Conservation (phyloP, 1,140 invertebrate species). For the Drosophila pseudoobscura region DNA sequence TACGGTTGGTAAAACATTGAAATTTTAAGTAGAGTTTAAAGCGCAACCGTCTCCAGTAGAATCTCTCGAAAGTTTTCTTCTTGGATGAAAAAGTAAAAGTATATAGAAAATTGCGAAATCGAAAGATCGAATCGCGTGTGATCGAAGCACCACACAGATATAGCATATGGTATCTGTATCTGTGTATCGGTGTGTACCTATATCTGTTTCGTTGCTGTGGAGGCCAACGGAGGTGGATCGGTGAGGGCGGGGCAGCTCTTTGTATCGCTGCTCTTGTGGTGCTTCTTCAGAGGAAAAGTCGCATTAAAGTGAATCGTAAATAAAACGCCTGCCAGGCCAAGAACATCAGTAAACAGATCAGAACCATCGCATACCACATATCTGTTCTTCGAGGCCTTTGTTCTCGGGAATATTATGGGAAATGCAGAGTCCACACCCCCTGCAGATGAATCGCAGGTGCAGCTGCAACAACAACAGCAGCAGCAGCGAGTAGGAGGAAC, state of each 20-base stretch:
- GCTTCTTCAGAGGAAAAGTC: slow-evolving; percentile 51
- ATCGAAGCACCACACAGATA: slow-evolving; percentile 30
- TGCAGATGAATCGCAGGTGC: slow-evolving; percentile 44
- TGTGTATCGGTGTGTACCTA: slow-evolving; percentile 16
- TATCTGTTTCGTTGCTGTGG: slow-evolving; percentile 27
- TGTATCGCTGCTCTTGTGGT: slow-evolving; percentile 17
- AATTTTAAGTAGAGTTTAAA: neutral
- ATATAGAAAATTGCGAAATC: slow-evolving; percentile 76
- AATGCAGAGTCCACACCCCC: slow-evolving; percentile 62
- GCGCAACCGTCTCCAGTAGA: neutral
- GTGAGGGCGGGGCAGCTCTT: slow-evolving; percentile 7
- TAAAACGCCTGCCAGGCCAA: slow-evolving; percentile 49
- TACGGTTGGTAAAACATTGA: slow-evolving; percentile 4
- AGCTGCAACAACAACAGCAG: slow-evolving; percentile 15
- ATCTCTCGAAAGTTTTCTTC: neutral
- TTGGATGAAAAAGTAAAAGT: slow-evolving; percentile 59
- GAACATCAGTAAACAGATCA: slow-evolving; percentile 50
- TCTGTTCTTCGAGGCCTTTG: slow-evolving; percentile 50
- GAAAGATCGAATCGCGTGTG: slow-evolving; percentile 51
- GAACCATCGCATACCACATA: slow-evolving; percentile 55
- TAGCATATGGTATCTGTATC: slow-evolving; percentile 21
- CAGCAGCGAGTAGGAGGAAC: slow-evolving; percentile 8
- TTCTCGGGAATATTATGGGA: slow-evolving; percentile 52
- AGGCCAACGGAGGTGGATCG: slow-evolving; percentile 2
- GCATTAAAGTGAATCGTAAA: slow-evolving; percentile 67